Evolutionary conservation across 2,797 vertebrate species (phyloP).

Genomic region (Parauchenoglanis punctatus): DNA sequence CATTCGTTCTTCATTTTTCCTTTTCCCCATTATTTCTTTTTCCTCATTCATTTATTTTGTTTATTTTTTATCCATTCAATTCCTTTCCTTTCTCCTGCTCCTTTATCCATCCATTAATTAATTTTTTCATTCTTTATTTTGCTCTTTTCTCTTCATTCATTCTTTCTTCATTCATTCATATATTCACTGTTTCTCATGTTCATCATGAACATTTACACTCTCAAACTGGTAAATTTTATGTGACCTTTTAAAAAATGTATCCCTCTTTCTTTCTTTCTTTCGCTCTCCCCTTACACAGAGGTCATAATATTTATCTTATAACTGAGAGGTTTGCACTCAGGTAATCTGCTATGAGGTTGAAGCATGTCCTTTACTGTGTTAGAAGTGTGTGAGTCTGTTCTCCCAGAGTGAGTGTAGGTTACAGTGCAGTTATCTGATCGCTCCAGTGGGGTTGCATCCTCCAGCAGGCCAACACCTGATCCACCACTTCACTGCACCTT

Average conservation of each 20-base stretch:
- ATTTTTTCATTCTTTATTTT: neutral
- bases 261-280: neutral
- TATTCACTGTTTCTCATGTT: neutral
- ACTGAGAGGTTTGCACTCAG: neutral
- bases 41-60: neutral
- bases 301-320: neutral
- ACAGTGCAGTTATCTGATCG: neutral
- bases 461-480: constrained; percentile 3
- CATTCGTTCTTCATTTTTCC: neutral
- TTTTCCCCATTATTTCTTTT: no score
- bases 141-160: neutral
- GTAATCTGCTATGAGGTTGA: neutral
- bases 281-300: neutral
- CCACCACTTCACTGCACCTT: neutral
- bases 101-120: neutral
- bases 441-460: constrained; percentile 8
- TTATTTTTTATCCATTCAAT: neutral
- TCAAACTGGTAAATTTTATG: neutral
- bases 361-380: neutral
- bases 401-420: neutral
- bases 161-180: neutral
- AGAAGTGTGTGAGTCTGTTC: neutral
- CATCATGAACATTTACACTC: neutral
- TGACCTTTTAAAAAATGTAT: neutral
- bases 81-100: neutral